Percentiles rank a stretch among this genome's conserved stretches.
These are phyloP conservation scores for Tribolium freemani DNA, from an alignment of 2,888 invertebrate species.

Conservation along the genomic window DNA sequence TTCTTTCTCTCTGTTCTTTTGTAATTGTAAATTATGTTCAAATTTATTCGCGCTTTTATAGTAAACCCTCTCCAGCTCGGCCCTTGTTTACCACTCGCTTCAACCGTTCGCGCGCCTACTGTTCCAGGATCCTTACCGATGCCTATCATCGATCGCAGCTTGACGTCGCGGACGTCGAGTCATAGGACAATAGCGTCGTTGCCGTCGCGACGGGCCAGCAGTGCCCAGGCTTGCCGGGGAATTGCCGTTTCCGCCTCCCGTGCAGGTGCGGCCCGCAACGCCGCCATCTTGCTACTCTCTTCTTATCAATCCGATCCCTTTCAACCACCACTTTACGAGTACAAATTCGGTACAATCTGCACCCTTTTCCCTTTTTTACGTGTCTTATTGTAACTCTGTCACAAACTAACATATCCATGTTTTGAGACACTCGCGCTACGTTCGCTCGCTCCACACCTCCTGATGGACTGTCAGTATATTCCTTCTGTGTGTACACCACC, in stretches of 20 bases:
- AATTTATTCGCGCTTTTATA: background rate
- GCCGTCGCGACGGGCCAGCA: slow-evolving; percentile 71
- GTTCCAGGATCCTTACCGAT: slow-evolving; percentile 69
- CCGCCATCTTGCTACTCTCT: slow-evolving; percentile 96
- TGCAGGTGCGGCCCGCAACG: slow-evolving; percentile 94
- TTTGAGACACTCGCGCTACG: background rate
- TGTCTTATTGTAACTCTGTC: slow-evolving; percentile 1
- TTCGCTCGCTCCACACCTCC: background rate
- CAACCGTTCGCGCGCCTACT: slow-evolving; percentile 24
- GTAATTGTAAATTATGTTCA: too few species aligned
- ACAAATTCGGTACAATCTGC: slow-evolving; percentile 44
- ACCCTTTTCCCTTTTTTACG: background rate
- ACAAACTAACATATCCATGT: background rate
- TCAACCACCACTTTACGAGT: slow-evolving; percentile 25
- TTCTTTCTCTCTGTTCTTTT: too few species aligned
- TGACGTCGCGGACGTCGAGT: slow-evolving; percentile 68
- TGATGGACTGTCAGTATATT: background rate
- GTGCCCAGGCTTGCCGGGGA: slow-evolving; percentile 75
- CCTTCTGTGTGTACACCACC: background rate
- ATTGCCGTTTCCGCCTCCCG: slow-evolving; percentile 84
- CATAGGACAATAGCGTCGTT: slow-evolving; percentile 69
- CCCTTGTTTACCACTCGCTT: background rate
- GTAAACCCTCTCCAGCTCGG: background rate
- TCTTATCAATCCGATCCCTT: slow-evolving; percentile 76
- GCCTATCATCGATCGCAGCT: slow-evolving; percentile 71